Base-by-base conservation (phyloP, 2,888 invertebrate genomes). In the Chrysolina haemoptera region DNA sequence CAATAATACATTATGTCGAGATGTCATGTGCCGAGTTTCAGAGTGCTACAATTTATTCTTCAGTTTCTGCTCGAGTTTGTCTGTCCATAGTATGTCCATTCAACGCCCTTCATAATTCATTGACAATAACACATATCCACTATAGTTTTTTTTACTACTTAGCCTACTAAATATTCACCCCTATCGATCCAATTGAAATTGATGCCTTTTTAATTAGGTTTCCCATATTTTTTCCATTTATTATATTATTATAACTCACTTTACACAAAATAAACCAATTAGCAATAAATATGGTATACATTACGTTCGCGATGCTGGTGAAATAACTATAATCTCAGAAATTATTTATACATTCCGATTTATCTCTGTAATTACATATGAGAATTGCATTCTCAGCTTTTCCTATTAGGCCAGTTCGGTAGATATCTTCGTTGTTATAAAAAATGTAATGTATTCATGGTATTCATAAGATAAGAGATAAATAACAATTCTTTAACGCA, bases 301-400 rank as follows among this genome's bases (percentile, higher is more conserved):
- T 59, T 53, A 11, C 20, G 12, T 12, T 53, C 53, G 20, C 53
- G 20, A 53, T 53, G 16, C 53, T 53, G 11, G 4, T 27, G 14
- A 27, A 59, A 59, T 35, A 59, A 59, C 59, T 27, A 59, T 59
- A 59, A 59, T 59, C 59, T 59, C n/a, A 59, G 14, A 35, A 59
- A 59, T 59, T 59, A 59, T 59, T 22, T n/a, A 59, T 59, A 27
- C 35, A 59, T 59, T 59, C 59, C n/a, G n/a, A 59, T 53, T 53
- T 20, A 59, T 35, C 59, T 59, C 35, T 59, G 27, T 59, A 59
- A 59, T 59, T 59, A 35, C 59, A 35, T 59, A 59, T 27, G 35
- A 59, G 22, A 59, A 59, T 59, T 14, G 35, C 22, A 27, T 12
- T 35, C 22, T 59, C 22, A 59, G 59, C 12, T 59, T 35, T 16